Conservation (phyloP, 2,113 vertebrate genomes). For the Hippocampus mohnikei region DNA sequence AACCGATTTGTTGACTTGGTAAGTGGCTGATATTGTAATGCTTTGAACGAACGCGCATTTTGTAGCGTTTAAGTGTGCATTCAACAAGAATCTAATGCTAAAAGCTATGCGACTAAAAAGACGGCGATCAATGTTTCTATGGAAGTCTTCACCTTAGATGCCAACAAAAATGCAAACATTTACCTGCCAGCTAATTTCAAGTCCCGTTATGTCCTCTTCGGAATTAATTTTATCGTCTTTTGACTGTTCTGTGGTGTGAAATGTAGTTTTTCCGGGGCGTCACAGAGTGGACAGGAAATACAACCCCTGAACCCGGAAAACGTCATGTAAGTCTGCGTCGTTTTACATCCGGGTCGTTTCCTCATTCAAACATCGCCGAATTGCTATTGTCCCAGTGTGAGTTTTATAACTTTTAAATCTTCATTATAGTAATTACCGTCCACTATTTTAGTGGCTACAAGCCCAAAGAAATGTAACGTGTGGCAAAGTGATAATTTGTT, state of each 20-base stretch:
- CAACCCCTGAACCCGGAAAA: conserved; percentile 23
- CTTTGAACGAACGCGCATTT: not conserved
- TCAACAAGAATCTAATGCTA: not conserved
- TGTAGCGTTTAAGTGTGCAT: not conserved
- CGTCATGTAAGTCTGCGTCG: too few species aligned
- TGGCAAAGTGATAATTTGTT: not conserved
- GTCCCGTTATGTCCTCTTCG: not conserved
- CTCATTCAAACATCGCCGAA: not conserved
- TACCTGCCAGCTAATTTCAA: conserved; percentile 8
- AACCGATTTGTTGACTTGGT: not conserved
- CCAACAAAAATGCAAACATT: not conserved
- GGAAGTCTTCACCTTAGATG: too few species aligned
- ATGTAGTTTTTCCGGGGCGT: not conserved
- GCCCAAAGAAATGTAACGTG: not conserved
- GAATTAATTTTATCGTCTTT: not conserved
- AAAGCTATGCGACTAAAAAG: conserved; percentile 22
- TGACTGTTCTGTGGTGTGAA: not conserved
- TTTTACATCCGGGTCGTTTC: conserved; percentile 14
- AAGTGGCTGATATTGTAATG: not conserved
- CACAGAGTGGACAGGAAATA: conserved; percentile 13
- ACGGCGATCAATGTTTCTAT: not conserved
- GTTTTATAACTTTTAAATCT: not conserved
- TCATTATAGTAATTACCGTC: not conserved
- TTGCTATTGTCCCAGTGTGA: not conserved
- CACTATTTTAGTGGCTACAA: too few species aligned